phyloP scores from a whole-genome alignment of 1,140 invertebrate genomes.

The Leguminivora glycinivorella region DNA sequence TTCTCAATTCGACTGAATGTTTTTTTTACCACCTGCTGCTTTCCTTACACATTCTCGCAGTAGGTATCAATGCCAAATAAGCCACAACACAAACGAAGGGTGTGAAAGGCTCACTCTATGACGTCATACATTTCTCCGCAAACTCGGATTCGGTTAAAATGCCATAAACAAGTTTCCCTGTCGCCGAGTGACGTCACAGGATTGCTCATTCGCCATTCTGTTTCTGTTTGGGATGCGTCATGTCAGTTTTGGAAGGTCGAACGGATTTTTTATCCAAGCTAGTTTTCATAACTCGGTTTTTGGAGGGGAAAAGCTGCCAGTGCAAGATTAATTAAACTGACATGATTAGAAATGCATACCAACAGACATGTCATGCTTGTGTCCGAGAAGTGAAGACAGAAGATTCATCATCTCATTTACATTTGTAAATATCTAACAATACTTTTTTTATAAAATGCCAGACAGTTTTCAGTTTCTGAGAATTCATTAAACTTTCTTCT shows the following conservation, averaged over 20 bases:
- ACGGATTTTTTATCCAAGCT: background rate
- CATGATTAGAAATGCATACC: too few relatives aligned
- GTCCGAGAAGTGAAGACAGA: too few relatives aligned
- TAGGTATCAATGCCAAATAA: background rate
- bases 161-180: background rate
- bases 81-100: background rate
- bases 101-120: background rate
- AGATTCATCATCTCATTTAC: too few relatives aligned
- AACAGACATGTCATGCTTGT: too few relatives aligned
- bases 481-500: background rate
- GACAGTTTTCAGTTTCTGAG: background rate
- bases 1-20: too few relatives aligned
- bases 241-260: background rate
- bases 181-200: background rate
- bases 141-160: background rate
- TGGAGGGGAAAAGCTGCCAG: too few relatives aligned
- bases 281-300: too few relatives aligned
- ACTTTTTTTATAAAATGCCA: background rate
- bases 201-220: constrained; percentile 3
- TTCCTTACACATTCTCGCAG: too few relatives aligned
- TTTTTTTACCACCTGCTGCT: too few relatives aligned
- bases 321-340: too few relatives aligned
- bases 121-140: background rate
- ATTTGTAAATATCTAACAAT: too few relatives aligned
- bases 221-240: constrained; percentile 1